Evolutionary conservation across 2,797 vertebrate species (phyloP), one percentile per base, ranked within the genome.

Genomic region (Sphenodon punctatus): DNA sequence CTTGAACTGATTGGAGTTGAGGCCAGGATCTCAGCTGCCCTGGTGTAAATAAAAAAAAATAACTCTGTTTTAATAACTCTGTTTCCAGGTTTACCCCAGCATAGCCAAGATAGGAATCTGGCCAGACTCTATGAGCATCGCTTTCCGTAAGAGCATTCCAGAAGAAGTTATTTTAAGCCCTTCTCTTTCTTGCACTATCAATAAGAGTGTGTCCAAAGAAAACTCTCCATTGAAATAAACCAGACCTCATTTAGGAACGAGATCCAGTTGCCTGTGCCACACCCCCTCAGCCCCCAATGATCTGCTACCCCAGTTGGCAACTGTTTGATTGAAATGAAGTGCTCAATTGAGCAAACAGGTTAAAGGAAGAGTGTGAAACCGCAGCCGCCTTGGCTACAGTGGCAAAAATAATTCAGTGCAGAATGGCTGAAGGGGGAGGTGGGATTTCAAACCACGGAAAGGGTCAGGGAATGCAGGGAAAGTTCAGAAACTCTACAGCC

Each of bases 371-470:
- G 39, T 60, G 4, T n/a, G 27, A 86, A 84, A 58, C 85, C 49
- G 5, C 0, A 5, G 6, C 7, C 20, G n/a, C n/a, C 49, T 53
- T 53, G 53, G n/a, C 53, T 27, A 68, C 90, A 87, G 80, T 88
- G 84, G 88, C 65, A 3, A 36, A 79, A 86, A 72, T 23, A 4
- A 72, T 80, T 79, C 14, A 3, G 48, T 10, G 0, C 39, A 5
- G 30, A 25, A 75, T 38, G 34, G 66, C 14, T 17, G 20, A 7
- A 32, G 34, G 25, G 1, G 56, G 46, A 14, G 2, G n/a, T 11
- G 36, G 25, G 5, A 53, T 53, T 51, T 53, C 53, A 53, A 53
- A 49, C n/a, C 17, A 12, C 60, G 17, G 1, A 9, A 27, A 0
- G 6, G 67, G 67, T 41, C 36, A 76, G 80, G 74, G 56, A 68